Base-by-base conservation (phyloP, 2,888 invertebrate genomes). In the Drosophila setosimentum region DNA sequence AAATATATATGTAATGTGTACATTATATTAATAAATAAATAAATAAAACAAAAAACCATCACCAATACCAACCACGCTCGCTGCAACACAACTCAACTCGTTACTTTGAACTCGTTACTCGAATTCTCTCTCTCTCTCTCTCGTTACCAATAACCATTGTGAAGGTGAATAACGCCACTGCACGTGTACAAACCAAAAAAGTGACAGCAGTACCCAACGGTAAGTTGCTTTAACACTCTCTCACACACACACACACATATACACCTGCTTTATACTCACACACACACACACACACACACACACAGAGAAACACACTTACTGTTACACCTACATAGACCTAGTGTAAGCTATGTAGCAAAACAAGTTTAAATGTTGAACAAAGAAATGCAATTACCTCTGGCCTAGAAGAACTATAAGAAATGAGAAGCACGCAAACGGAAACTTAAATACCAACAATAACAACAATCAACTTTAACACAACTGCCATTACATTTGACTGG, bases 131-230 rank as follows among this genome's bases (percentile, higher is more conserved):
- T 54, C 18, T 54, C 13, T 54, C 54, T 55, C 45, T 81, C 68
- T 89, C 78, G 84, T 85, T 85, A 73, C 75, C 63, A 88, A 78
- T 78, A 78, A 78, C 82, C 86, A 90, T 77, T 87, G 87, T 87
- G 93, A 95, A 98, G 99, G 99, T 99, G 94, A 99, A 99, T 96
- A 99, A 99, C 95, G 99, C 99, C 91, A 99, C 99, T 91, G 99
- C 99, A 92, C 96, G 99, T 95, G 99, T 99, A 94, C 99, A 99
- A 96, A 99, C 99, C 93, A 93, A 93, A 96, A 99, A 99, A 95
- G 97, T 98, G 90, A 96, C 97, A 87, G 95, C 97, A 91, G 96
- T 98, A 93, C 97, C 98, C 91, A 96, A 97, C 95, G 98, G 98
- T 98, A 94, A 96, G 97, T 94, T 83, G 64, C 73, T 78, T 71